Evolutionary conservation across 2,797 vertebrate species (phyloP).

Genomic region (Sebastes elongatus): DNA sequence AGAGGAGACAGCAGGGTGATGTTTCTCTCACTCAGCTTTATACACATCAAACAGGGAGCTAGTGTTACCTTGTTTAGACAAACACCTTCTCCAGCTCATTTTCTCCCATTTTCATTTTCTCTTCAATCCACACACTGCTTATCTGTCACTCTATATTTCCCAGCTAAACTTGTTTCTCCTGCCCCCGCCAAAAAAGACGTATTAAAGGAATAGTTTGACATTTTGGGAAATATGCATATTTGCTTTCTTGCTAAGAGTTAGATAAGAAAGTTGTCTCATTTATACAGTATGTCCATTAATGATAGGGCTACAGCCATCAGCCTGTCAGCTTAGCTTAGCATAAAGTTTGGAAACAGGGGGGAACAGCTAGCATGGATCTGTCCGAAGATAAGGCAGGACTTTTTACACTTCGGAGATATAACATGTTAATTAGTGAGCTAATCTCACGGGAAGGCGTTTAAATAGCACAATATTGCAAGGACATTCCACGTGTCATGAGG

Average conservation of each 20-base stretch:
- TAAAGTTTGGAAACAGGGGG: too few species aligned
- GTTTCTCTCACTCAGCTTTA: conserved; percentile 58
- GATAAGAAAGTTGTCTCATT: too few species aligned
- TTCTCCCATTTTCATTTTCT: conserved; percentile 4
- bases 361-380: background rate
- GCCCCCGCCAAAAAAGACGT: background rate
- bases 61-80: conserved; percentile 57
- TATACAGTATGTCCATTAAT: too few species aligned
- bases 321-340: fast-evolving
- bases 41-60: conserved; percentile 49
- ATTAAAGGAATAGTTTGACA: background rate
- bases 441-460: too few species aligned
- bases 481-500: too few species aligned
- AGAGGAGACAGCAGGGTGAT: conserved; percentile 57
- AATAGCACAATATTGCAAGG: too few species aligned
- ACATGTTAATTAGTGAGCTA: background rate
- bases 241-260: too few species aligned
- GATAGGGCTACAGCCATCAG: too few species aligned
- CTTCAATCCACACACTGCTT: background rate
- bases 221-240: background rate
- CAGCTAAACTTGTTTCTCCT: background rate
- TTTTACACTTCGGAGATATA: background rate
- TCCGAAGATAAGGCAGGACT: background rate
- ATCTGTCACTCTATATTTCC: background rate
- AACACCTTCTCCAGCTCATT: conserved; percentile 37